phyloP scores from a whole-genome alignment of 2,888 invertebrate species.

The Catonia carolina region DNA sequence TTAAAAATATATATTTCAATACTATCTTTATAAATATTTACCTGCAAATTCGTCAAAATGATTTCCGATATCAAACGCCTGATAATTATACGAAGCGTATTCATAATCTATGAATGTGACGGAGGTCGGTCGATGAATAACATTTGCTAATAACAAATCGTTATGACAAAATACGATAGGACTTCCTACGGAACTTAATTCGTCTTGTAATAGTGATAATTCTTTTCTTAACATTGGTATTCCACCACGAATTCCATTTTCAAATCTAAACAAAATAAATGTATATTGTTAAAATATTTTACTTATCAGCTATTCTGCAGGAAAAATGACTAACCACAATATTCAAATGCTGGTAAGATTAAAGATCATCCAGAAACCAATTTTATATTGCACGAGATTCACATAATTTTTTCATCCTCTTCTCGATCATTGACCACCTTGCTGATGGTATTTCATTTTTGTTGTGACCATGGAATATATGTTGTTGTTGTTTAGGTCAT shows the following conservation, averaged over 20 bases:
- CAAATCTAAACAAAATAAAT: conserved; percentile 52
- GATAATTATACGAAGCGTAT: conserved; percentile 89
- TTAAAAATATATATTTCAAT: no score
- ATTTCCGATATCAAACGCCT: conserved; percentile 94
- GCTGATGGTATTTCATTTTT: no score
- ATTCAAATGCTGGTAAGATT: background rate
- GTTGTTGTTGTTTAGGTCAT: no score
- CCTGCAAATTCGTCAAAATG: conserved; percentile 98
- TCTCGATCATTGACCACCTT: no score
- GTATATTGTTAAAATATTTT: no score
- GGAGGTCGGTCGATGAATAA: conserved; percentile 65
- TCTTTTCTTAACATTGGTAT: conserved; percentile 54
- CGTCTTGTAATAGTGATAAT: conserved; percentile 56
- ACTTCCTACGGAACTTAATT: conserved; percentile 57
- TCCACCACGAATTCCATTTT: conserved; percentile 57
- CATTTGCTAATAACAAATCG: conserved; percentile 90
- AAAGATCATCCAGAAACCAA: no score
- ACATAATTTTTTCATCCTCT: no score
- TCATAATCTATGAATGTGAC: conserved; percentile 92
- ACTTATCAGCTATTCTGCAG: no score
- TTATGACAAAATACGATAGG: conserved; percentile 94
- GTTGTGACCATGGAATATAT: no score
- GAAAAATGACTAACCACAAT: background rate
- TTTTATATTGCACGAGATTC: no score
- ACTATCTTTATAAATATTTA: conserved; percentile 39